Conservation (phyloP, 2,797 vertebrate genomes). For the Lacerta viridis region DNA sequence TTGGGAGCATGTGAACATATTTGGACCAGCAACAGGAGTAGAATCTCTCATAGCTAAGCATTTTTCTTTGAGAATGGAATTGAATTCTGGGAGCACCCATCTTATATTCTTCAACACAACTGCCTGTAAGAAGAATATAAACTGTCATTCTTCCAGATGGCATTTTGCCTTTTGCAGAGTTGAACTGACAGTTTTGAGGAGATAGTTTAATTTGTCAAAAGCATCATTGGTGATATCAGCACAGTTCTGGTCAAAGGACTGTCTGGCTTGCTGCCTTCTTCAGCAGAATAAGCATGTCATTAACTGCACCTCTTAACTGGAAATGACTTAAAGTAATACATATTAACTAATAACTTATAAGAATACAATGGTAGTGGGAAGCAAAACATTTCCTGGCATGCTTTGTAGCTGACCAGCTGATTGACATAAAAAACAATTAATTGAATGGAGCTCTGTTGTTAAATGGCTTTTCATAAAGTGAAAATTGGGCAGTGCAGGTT, state of each 20-base stretch:
- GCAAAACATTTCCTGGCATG: slow-evolving; percentile 9
- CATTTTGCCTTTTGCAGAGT: neutral
- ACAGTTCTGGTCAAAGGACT: slow-evolving; percentile 11
- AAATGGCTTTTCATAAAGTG: neutral
- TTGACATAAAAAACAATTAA: neutral
- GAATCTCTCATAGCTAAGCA: neutral
- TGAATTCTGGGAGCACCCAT: neutral
- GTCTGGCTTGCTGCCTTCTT: neutral
- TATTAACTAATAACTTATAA: slow-evolving; percentile 22
- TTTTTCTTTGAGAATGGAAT: neutral
- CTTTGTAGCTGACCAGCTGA: neutral
- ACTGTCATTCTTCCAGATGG: neutral
- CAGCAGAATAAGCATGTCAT: neutral
- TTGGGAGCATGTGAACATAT: slow-evolving; percentile 16
- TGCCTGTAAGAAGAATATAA: neutral
- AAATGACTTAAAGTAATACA: slow-evolving; percentile 1
- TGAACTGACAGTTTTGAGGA: neutral
- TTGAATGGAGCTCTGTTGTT: neutral
- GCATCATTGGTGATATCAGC: neutral
- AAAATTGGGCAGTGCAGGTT: slow-evolving; percentile 3
- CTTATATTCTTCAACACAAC: neutral
- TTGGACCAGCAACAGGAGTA: neutral
- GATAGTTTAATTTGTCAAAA: slow-evolving; percentile 47
- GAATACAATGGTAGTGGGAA: neutral
- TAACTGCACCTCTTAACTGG: slow-evolving; percentile 5